Evolutionary conservation across 2,888 invertebrate genomes (phyloP), one percentile per base, ranked within the genome.

Genomic region (Ceramica pisi): DNA sequence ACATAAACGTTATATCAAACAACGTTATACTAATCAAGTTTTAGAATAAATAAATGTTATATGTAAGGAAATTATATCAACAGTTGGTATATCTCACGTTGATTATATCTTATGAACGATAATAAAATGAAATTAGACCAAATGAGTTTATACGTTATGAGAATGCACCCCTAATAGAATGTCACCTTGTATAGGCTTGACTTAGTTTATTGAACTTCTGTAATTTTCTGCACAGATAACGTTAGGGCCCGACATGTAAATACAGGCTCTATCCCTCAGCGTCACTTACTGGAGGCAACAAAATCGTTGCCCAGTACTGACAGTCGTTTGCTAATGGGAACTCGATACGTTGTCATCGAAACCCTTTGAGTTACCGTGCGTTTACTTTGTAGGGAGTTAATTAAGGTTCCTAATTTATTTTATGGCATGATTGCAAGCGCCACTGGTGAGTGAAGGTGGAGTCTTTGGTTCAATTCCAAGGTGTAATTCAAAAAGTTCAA

Each of bases 201-300:
- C 10, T 4, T 12, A 12, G 31, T 16, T 19, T 21, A 35, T 63
- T 57, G 19, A 35, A 19, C 41, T 76, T 76, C 62, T 76, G 65
- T 9, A 14, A 19, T n/a, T 7, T 12, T 14, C 41, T 53, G 1
- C 12, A 41, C 2, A 10, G 21, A 9, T 0, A 44, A 19, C 26
- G 46, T n/a, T 62, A 59, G 65, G 65, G 10, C 57, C 4, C 23
- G 35, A 59, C 71, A 50, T 66, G 50, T 71, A 77, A 59, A 77
- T 55, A 77, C 38, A 41, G 44, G 59, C 12, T 46, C 50, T 21
- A 77, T 71, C 62, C 26, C 41, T 63, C 77, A 71, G 48, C 14
- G 26, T 59, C 66, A 66, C 38, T 71, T 48, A 57, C 21, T 41
- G 16, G 41, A 48, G 71, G 66, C 44, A 59, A 50, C 71, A 50